These are phyloP conservation scores for Heliocidaris tuberculata DNA, from an alignment of 35 echinoderm and acorn worm genomes.

Conservation along the genomic window DNA sequence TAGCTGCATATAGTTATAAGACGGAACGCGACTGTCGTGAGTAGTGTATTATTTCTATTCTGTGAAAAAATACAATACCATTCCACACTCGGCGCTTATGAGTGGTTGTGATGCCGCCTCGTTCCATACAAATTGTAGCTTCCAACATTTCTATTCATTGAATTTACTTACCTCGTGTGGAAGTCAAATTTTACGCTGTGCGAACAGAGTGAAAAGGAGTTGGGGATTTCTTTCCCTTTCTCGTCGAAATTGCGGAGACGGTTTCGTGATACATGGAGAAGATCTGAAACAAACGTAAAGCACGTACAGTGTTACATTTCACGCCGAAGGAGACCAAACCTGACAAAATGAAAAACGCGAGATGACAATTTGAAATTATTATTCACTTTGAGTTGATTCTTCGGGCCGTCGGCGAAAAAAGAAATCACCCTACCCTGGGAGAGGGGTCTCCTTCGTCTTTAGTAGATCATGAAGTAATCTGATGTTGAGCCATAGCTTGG, in stretches of 20 bases:
- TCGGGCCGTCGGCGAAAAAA: background rate
- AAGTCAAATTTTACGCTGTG: conserved; percentile 29
- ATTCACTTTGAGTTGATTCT: conserved; percentile 17
- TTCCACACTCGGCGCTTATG: background rate
- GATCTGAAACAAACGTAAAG: background rate
- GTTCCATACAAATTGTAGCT: background rate
- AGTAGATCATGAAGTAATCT: conserved; percentile 41
- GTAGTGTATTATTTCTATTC: background rate
- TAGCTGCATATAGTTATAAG: background rate
- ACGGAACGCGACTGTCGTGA: background rate
- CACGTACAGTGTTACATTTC: conserved; percentile 31
- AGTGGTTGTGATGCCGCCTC: background rate
- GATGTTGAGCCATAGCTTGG: background rate
- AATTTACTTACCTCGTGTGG: background rate
- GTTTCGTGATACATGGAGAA: background rate
- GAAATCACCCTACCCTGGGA: background rate
- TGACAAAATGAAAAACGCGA: conserved; percentile 15
- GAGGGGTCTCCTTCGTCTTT: conserved; percentile 15
- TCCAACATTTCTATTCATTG: background rate
- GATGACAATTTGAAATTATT: background rate
- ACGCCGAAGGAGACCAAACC: background rate
- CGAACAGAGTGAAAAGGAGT: conserved; percentile 4
- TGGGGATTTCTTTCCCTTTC: background rate
- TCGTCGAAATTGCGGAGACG: background rate
- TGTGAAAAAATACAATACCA: background rate